Base-by-base conservation (phyloP, 2,888 invertebrate genomes). In the Euplagia quadripunctaria region DNA sequence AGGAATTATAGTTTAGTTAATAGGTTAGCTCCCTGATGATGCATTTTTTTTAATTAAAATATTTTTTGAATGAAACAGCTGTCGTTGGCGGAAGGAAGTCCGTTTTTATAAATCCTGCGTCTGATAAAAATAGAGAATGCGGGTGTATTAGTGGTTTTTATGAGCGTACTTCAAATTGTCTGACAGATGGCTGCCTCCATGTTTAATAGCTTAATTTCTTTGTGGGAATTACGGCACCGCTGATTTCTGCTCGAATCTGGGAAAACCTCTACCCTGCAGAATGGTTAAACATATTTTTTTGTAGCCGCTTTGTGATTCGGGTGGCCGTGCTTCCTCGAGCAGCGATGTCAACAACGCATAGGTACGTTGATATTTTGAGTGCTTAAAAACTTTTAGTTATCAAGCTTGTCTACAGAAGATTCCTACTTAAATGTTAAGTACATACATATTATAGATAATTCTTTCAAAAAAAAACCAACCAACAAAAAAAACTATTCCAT, bases 71-170 rank as follows among this genome's bases (percentile, higher is more conserved):
- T 68, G 68, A 41, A 70, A 73, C 84, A 84, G 84, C 84, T 84
- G 84, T 31, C 41, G 43, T 70, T 70, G 31, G 65, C 79, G 84
- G 84, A 84, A 83, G 83, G 84, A 82, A 82, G 75, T 77, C 11
- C 49, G 51, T 65, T 42, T 70, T 70, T 63, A 70, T 70, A 49
- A 49, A 70, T 46, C 55, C 7, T 31, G 42, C 20, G 49, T 69
- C 58, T 73, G 69, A 69, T 64, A 61, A 49, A 49, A 70, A 63
- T 63, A 63, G 68, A 9, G 31, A 6, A 31, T 12, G 31, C 11
- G 49, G n/a, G 31, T n/a, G 61, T 61, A 31, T 31, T 55, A 49
- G n/a, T 20, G 3, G n/a, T 66, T 66, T 66, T 66, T 61, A 17
- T 61, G 46, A 17, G 41, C 55, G 52, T 49, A 51, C 49, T 63